Percentiles rank a stretch among this genome's conserved stretches.
These are phyloP conservation scores for Calliphora vicina DNA, from an alignment of 1,140 invertebrate species.

Conservation along the genomic window DNA sequence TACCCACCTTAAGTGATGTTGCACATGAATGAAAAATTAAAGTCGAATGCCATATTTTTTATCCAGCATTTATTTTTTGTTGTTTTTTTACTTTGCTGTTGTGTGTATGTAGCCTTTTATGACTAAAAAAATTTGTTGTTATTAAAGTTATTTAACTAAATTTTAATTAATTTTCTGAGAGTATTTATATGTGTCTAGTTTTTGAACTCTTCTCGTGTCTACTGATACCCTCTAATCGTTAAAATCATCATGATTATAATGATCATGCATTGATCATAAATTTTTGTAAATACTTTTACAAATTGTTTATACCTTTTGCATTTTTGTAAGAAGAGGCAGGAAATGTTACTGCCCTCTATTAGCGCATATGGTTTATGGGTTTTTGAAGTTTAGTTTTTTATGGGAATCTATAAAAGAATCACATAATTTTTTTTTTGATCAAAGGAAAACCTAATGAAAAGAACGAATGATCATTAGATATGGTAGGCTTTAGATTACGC, in stretches of 20 bases:
- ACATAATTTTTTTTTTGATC: not conserved
- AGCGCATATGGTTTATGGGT: not conserved
- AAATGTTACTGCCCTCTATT: not conserved
- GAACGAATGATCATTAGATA: too few relatives aligned
- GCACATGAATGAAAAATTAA: not conserved
- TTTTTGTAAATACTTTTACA: not conserved
- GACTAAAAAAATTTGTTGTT: not conserved
- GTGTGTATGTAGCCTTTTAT: not conserved
- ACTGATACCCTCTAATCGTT: not conserved
- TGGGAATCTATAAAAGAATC: not conserved
- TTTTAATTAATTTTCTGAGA: slow-evolving; percentile 5
- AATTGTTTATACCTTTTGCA: not conserved
- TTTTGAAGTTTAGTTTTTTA: not conserved
- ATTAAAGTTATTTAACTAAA: not conserved
- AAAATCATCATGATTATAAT: slow-evolving; percentile 1
- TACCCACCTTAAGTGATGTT: not conserved
- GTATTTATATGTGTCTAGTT: not conserved
- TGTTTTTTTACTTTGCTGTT: not conserved
- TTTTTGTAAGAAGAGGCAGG: not conserved
- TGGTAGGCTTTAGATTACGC: too few relatives aligned
- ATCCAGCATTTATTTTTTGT: not conserved
- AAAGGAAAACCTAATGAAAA: too few relatives aligned
- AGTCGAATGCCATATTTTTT: not conserved
- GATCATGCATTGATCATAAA: not conserved
- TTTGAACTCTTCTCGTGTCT: not conserved